Evolutionary conservation across 1,140 invertebrate genomes (phyloP).

Genomic region (Zaprionus inermis): DNA sequence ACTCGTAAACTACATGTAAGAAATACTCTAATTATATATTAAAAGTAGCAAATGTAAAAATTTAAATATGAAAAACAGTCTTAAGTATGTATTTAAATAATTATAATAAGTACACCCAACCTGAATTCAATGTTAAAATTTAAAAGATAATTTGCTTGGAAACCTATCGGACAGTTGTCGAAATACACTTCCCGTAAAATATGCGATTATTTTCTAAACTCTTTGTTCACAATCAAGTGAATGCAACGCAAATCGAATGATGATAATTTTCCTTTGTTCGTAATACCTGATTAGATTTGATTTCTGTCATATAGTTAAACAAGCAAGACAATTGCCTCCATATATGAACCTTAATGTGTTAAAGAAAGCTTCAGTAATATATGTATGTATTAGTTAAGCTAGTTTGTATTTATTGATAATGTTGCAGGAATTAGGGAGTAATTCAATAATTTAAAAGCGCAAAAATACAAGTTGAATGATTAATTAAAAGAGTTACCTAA

Average conservation of each 20-base stretch:
- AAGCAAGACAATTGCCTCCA: background rate
- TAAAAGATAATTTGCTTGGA: background rate
- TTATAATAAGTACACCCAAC: too few species aligned
- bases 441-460: slow-evolving; percentile 31
- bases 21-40: too few species aligned
- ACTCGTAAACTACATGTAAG: too few species aligned
- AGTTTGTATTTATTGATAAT: slow-evolving; percentile 40
- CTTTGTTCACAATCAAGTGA: background rate
- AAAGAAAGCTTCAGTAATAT: background rate
- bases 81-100: too few species aligned
- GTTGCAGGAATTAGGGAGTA: slow-evolving; percentile 20
- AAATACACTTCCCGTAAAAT: background rate
- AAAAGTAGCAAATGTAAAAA: too few species aligned
- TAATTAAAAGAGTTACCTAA: slow-evolving; percentile 11
- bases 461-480: slow-evolving; percentile 16
- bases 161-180: background rate
- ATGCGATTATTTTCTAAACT: background rate
- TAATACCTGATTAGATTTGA: slow-evolving; percentile 20
- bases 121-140: too few species aligned
- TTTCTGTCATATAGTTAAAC: background rate
- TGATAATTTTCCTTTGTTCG: slow-evolving; percentile 15
- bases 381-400: slow-evolving; percentile 33
- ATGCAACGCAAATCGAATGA: slow-evolving; percentile 22
- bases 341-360: background rate
- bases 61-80: too few species aligned